Percentiles rank a stretch among this genome's conserved stretches.
Evolutionary conservation across 2,888 invertebrate species (phyloP).

Genomic region (Rhyacophila evoluta): DNA sequence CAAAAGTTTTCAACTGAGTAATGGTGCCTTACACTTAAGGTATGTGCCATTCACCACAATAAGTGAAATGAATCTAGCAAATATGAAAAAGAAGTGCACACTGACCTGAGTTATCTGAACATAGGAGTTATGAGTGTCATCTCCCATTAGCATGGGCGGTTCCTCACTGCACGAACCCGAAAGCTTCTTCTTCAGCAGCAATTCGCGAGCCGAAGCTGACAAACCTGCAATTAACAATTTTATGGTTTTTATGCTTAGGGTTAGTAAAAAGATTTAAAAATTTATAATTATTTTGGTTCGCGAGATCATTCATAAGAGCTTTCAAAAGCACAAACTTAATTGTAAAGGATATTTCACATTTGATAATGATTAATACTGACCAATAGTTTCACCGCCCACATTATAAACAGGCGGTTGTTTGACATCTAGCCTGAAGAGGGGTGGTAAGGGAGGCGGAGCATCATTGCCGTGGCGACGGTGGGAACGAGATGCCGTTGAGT

Average conservation of each 20-base stretch:
- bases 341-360: no score
- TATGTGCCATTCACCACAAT: no score
- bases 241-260: no score
- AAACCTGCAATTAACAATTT: constrained; percentile 41
- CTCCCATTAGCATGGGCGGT: constrained; percentile 56
- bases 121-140: constrained; percentile 82
- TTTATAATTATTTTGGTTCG: no score
- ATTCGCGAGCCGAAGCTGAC: constrained; percentile 50
- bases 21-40: no score
- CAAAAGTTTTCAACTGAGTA: no score
- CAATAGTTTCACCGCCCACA: constrained; percentile 24
- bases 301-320: no score
- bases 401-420: constrained; percentile 42
- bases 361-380: no score
- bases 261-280: no score
- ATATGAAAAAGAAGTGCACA: neutral
- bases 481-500: constrained; percentile 66
- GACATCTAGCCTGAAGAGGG: constrained; percentile 31
- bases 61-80: no score
- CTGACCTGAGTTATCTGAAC: constrained; percentile 82
- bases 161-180: constrained; percentile 59
- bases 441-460: constrained; percentile 47
- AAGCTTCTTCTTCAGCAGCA: constrained; percentile 54
- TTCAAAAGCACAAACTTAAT: no score
- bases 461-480: constrained; percentile 54